A percentile compares a stretch with the other conserved stretches of the same genome.
Evolutionary conservation across 2,113 vertebrate species (phyloP).

Genomic region (Pseudopipra pipra): DNA sequence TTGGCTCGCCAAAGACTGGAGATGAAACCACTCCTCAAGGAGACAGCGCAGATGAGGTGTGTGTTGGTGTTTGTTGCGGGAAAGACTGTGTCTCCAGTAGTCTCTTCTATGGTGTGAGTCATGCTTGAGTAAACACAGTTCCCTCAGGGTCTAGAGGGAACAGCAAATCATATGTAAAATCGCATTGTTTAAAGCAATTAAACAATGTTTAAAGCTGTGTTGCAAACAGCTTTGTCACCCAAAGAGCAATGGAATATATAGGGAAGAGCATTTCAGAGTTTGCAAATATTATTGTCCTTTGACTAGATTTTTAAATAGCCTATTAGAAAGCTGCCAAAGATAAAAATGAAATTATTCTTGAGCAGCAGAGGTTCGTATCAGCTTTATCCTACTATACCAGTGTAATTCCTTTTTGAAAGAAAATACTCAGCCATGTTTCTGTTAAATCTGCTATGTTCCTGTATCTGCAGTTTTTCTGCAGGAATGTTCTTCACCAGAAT

Average conservation of each 20-base stretch:
- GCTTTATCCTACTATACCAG: not conserved
- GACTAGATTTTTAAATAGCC: not conserved
- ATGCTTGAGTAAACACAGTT: not conserved
- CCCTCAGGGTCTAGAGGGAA: not conserved
- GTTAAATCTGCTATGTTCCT: not conserved
- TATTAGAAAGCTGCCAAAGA: not conserved
- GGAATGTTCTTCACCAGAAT: not conserved
- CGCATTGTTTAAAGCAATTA: not conserved
- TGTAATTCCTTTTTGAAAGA: not conserved
- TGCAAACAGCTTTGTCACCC: not conserved
- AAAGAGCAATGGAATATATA: not conserved
- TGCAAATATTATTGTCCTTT: not conserved
- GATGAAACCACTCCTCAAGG: constrained; percentile 86
- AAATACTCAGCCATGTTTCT: not conserved
- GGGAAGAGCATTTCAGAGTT: not conserved
- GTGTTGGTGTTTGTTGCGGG: not conserved
- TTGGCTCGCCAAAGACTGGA: constrained; percentile 82
- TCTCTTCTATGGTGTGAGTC: not conserved
- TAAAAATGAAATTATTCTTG: not conserved
- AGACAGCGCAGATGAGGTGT: constrained; percentile 89
- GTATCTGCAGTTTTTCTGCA: not conserved
- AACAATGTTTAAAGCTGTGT: not conserved
- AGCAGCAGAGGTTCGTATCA: not conserved
- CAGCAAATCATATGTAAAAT: not conserved
- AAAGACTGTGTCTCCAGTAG: rapidly evolving